These are phyloP conservation scores for human (Homo sapiens) DNA, from an alignment of 2,113 vertebrate species.

Conservation along the genomic window GRCh38 chr3:197119001-197119500, in stretches of 20 bases:
- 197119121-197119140: background rate
- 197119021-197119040: conserved; percentile 12
- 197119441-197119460: conserved; percentile 92
- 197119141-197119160: conserved; percentile 8
- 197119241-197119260: background rate
- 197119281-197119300: background rate
- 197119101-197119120: conserved; percentile 14
- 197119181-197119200: background rate
- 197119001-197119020: no score
- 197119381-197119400: background rate
- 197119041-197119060: background rate
- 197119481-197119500: conserved; percentile 88
- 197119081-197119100: background rate
- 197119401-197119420: conserved; percentile 91
- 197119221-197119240: conserved; percentile 14
- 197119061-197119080: background rate
- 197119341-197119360: background rate
- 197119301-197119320: background rate
- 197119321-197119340: conserved; percentile 15
- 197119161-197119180: background rate
- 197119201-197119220: background rate
- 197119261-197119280: background rate
- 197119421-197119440: conserved; percentile 92
- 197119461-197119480: conserved; percentile 90
- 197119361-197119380: background rate